A percentile compares a stretch with the other conserved stretches of the same genome.
phyloP scores from a whole-genome alignment of 35 echinoderm and acorn worm genomes.

The Hemicentrotus pulcherrimus region DNA sequence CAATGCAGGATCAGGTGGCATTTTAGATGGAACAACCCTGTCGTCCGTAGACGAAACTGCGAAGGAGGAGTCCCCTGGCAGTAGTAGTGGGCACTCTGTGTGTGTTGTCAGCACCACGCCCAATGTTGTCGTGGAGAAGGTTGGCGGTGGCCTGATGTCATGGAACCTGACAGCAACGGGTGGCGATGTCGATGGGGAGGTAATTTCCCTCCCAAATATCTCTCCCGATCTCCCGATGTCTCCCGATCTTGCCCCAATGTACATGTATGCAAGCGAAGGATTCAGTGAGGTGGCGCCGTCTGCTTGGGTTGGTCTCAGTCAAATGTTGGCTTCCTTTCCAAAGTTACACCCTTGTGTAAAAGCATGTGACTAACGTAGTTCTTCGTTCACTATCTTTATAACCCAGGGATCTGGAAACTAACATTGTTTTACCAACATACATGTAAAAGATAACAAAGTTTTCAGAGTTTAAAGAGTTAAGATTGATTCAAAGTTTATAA shows the following conservation, averaged over 20 bases:
- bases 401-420: not conserved
- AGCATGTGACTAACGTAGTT: not conserved
- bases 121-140: conserved; percentile 76
- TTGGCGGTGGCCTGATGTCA: conserved; percentile 60
- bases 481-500: too few relatives aligned
- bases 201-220: conserved; percentile 44
- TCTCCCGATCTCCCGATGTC: not conserved
- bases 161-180: conserved; percentile 81
- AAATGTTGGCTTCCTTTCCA: conserved; percentile 9
- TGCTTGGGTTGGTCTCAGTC: conserved; percentile 39
- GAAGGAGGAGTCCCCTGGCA: not conserved
- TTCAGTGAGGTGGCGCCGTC: not conserved
- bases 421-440: too few relatives aligned
- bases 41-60: not conserved
- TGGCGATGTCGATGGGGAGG: conserved; percentile 70
- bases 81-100: not conserved
- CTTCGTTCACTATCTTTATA: not conserved
- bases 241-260: not conserved
- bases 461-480: too few relatives aligned
- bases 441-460: too few relatives aligned
- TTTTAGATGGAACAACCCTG: not conserved
- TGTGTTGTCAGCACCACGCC: conserved; percentile 83
- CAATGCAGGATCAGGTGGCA: not conserved
- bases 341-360: not conserved
- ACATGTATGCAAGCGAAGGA: not conserved